Base-by-base conservation (phyloP, 2,888 invertebrate genomes). In the Cryptocephalus moraei region DNA sequence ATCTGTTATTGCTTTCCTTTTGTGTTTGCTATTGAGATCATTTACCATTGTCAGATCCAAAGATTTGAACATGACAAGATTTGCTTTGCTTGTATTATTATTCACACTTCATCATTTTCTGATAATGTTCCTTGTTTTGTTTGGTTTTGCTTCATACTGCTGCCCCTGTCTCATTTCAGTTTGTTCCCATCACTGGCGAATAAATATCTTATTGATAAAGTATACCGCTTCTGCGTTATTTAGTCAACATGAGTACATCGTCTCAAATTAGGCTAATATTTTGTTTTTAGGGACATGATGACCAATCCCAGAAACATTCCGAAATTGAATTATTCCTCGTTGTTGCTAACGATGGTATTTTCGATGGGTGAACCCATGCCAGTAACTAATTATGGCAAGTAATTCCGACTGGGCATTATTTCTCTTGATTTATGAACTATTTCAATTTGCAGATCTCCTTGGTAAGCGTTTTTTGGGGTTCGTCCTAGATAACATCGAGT, bases 361-460 rank as follows among this genome's bases (percentile, higher is more conserved):
- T 91, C 90, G 45, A 87, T 90, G 78, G 93, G 89, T 0, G 92
- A 94, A 66, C 80, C 81, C 41, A 82, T 94, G 75, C 93, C 94
- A 2, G 78, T 91, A 45, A 87, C 88, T 44, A 89, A 93, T 73
- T 85, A 89, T 67, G 90, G 91, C 91, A 71, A 72, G 67, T n/a
- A 11, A 14, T 41, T 8, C 11, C 13, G 10, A 8, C 11, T 14
- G 1, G 32, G 14, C 14, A 2, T 9, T 8, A 41, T 13, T 11
- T 13, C 9, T 9, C 9, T 10, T 10, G 8, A 41, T 8, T 13
- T 8, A n/a, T 9, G 11, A 9, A 32, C 10, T 31, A 31, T 8
- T 1, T 46, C 36, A 32, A 40, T 43, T 75, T 75, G 44, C 73
- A 91, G 92, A 91, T 62, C 84, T 88, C 72, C 73, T 94, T n/a